These are phyloP conservation scores for Anser brachyrhynchus DNA, from an alignment of 2,113 vertebrate genomes.

Conservation along the genomic window DNA sequence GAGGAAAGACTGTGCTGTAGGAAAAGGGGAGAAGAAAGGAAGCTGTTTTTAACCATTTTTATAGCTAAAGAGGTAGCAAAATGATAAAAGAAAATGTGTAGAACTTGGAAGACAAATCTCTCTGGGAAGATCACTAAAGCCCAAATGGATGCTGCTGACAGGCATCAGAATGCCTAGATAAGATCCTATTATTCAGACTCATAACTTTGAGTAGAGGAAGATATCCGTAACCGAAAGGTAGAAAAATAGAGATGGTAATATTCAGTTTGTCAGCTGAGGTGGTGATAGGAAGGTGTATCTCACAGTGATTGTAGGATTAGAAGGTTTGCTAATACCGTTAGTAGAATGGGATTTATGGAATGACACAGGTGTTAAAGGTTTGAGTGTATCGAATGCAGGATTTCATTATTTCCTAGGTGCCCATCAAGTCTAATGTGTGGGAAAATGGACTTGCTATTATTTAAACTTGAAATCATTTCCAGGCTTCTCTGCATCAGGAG, in stretches of 20 bases:
- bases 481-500: slow-evolving; percentile 43
- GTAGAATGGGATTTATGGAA: slow-evolving; percentile 59
- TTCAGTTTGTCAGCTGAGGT: slow-evolving; percentile 51
- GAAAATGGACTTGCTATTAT: slow-evolving; percentile 45
- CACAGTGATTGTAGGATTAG: slow-evolving; percentile 58
- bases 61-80: neutral
- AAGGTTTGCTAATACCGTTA: slow-evolving; percentile 59
- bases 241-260: slow-evolving; percentile 59
- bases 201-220: slow-evolving; percentile 46
- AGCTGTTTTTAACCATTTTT: neutral
- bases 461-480: slow-evolving; percentile 54
- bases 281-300: slow-evolving; percentile 57
- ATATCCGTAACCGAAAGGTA: slow-evolving; percentile 34
- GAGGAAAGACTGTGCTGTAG: neutral
- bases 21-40: neutral
- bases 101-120: slow-evolving; percentile 42
- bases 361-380: slow-evolving; percentile 41
- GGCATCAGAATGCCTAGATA: slow-evolving; percentile 49
- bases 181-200: slow-evolving; percentile 56
- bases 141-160: slow-evolving; percentile 43
- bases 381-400: neutral
- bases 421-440: neutral
- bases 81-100: neutral
- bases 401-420: slow-evolving; percentile 24
- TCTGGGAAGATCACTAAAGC: slow-evolving; percentile 36